These are phyloP conservation scores for Archips xylosteana DNA, from an alignment of 2,888 invertebrate species.

Conservation along the genomic window DNA sequence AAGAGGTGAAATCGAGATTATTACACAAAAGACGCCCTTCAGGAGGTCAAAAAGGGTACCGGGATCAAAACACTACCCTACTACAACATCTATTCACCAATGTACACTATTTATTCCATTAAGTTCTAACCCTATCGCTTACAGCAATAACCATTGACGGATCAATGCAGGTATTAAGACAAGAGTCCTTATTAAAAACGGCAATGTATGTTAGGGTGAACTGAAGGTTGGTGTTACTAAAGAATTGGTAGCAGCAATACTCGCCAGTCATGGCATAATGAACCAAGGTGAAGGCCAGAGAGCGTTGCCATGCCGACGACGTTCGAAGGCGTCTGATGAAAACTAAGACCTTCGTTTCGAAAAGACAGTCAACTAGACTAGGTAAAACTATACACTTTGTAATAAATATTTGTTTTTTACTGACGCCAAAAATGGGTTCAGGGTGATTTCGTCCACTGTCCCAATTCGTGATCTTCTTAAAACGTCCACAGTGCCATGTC, in stretches of 20 bases:
- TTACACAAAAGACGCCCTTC: conserved; percentile 69
- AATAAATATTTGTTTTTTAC: too few relatives aligned
- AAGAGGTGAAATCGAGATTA: conserved; percentile 61
- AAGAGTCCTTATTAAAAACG: conserved; percentile 13
- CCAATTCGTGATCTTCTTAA: too few relatives aligned
- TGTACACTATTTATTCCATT: conserved; percentile 15
- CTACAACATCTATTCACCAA: conserved; percentile 44
- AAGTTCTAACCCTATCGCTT: conserved; percentile 10
- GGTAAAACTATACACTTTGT: too few relatives aligned
- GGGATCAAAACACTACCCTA: conserved; percentile 61
- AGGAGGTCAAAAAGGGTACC: conserved; percentile 67
- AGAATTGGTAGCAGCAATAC: conserved; percentile 50
- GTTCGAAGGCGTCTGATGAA: conserved; percentile 12
- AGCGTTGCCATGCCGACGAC: conserved; percentile 61
- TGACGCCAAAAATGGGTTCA: too few relatives aligned
- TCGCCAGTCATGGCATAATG: conserved; percentile 63
- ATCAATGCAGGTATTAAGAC: background rate
- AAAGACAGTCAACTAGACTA: background rate
- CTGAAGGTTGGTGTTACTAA: conserved; percentile 44
- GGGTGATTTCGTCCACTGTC: too few relatives aligned
- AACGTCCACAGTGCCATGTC: too few relatives aligned
- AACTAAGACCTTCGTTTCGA: background rate
- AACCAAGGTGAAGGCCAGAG: conserved; percentile 69
- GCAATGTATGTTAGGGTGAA: conserved; percentile 47
- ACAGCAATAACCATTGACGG: conserved; percentile 51